These are phyloP conservation scores for Passer montanus DNA, from an alignment of 2,113 vertebrate genomes.

Conservation along the genomic window DNA sequence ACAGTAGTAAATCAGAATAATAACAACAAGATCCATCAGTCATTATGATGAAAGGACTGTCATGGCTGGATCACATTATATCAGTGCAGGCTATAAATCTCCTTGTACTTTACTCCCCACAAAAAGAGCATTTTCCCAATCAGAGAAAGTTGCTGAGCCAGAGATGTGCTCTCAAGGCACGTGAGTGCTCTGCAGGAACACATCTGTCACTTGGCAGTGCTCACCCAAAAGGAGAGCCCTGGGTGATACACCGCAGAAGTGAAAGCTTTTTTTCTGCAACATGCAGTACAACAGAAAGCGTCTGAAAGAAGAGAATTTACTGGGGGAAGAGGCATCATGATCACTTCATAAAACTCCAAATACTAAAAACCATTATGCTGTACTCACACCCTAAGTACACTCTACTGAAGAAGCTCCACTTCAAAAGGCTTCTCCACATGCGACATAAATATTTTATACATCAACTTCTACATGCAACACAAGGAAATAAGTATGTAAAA, in stretches of 20 bases:
- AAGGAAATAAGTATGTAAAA: neutral
- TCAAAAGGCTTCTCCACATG: neutral
- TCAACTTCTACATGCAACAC: neutral
- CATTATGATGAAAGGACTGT: neutral
- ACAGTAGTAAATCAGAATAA: neutral
- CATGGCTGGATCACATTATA: neutral
- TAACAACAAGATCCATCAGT: neutral
- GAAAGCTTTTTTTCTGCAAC: neutral
- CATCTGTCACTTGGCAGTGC: neutral
- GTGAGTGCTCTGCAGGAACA: neutral
- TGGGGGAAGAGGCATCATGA: neutral
- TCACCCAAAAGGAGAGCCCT: neutral
- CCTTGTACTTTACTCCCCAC: neutral
- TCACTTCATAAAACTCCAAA: neutral
- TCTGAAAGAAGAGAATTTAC: neutral
- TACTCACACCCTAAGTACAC: neutral
- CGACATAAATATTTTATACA: neutral
- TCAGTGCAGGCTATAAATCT: neutral
- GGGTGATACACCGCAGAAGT: neutral
- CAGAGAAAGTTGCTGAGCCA: neutral
- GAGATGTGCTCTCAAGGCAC: neutral
- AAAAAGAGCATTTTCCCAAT: neutral
- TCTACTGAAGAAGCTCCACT: neutral
- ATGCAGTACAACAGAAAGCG: neutral
- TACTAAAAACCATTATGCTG: fast-evolving